These are phyloP conservation scores for Apamea monoglypha DNA, from an alignment of 2,888 invertebrate genomes.

Conservation along the genomic window DNA sequence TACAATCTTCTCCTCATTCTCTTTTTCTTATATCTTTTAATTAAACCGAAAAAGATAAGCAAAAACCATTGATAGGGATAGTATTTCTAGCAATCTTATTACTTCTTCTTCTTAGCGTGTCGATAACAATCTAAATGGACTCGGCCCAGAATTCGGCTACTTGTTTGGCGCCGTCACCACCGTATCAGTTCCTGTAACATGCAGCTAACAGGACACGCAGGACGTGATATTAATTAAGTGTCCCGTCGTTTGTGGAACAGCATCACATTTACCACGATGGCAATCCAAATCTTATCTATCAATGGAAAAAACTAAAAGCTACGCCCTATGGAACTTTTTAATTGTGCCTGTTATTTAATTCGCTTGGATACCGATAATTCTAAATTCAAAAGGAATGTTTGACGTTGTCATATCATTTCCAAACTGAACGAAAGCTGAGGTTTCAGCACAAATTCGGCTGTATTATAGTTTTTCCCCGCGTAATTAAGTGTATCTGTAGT, in stretches of 20 bases:
- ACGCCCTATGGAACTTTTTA: not conserved
- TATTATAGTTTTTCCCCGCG: not conserved
- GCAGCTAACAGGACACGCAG: no score
- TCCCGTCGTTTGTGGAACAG: no score
- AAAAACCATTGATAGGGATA: not conserved
- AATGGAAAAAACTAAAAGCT: not conserved
- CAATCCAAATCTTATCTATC: no score
- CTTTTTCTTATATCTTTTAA: not conserved
- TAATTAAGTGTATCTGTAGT: slow-evolving; percentile 8
- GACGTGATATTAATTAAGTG: no score
- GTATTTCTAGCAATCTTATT: not conserved
- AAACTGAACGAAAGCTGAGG: slow-evolving; percentile 7
- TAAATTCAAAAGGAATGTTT: slow-evolving; percentile 33
- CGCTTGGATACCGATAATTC: slow-evolving; percentile 1
- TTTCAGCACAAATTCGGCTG: slow-evolving; percentile 19
- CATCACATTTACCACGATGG: no score
- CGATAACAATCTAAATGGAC: no score
- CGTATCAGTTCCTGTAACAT: no score
- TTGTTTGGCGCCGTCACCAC: no score
- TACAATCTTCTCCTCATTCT: not conserved
- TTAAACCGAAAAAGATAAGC: not conserved
- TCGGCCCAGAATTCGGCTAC: no score
- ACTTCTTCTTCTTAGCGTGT: no score
- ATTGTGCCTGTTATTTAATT: not conserved
- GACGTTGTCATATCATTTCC: slow-evolving; percentile 34